Evolutionary conservation across 2,797 vertebrate species (phyloP).

Genomic region (Falco peregrinus): DNA sequence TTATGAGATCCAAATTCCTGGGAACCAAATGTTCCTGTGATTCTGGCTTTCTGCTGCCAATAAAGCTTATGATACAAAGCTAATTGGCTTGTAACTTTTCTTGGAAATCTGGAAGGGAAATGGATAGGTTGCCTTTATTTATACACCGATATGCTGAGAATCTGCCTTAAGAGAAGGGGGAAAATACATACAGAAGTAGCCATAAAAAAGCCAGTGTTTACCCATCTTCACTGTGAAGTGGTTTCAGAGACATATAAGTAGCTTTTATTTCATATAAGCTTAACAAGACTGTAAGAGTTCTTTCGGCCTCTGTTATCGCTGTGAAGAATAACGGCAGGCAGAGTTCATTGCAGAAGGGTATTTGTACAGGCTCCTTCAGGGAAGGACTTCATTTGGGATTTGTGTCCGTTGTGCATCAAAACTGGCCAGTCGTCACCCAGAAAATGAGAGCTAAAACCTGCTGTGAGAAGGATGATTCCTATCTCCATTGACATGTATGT

Average conservation of each 20-base stretch:
- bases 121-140: slow-evolving; percentile 67
- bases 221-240: not conserved
- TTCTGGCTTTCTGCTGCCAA: slow-evolving; percentile 77
- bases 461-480: not conserved
- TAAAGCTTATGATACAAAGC: slow-evolving; percentile 77
- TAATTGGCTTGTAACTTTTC: slow-evolving; percentile 79
- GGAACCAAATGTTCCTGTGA: slow-evolving; percentile 80
- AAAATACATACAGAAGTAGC: not conserved
- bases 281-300: not conserved
- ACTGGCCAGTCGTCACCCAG: not conserved
- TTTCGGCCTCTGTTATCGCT: not conserved
- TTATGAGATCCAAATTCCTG: slow-evolving; percentile 76
- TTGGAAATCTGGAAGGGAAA: slow-evolving; percentile 73
- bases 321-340: not conserved
- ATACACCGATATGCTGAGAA: not conserved
- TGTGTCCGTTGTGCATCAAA: not conserved
- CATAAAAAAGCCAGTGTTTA: not conserved
- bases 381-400: not conserved
- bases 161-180: not conserved
- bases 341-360: not conserved
- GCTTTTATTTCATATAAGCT: not conserved
- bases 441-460: not conserved
- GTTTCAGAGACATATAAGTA: not conserved
- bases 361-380: not conserved
- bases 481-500: not conserved